A percentile compares a stretch with the other conserved stretches of the same genome.
phyloP scores from a whole-genome alignment of 1,140 invertebrate species.

The Euborellia annulipes region DNA sequence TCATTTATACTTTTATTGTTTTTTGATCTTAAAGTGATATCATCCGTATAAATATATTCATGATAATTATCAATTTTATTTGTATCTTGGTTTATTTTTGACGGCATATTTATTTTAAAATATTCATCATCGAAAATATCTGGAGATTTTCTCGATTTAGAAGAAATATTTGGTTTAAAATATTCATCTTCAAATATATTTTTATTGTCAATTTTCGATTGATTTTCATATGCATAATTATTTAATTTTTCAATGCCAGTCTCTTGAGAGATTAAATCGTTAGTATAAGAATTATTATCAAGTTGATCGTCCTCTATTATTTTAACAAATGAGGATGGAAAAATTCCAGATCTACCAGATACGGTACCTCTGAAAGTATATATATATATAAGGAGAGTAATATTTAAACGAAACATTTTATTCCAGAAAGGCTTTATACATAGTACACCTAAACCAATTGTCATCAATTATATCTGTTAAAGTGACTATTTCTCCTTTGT shows the following conservation, averaged over 20 bases:
- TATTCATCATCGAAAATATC: constrained; percentile 19
- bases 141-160: constrained; percentile 1
- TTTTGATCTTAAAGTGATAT: not conserved
- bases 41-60: not conserved
- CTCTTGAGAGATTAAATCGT: not conserved
- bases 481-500: constrained; percentile 31
- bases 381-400: too few species aligned
- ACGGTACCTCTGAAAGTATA: constrained; percentile 22
- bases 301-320: constrained; percentile 8
- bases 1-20: not conserved
- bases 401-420: too few species aligned
- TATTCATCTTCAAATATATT: not conserved
- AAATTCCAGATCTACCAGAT: constrained; percentile 21
- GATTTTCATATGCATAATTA: not conserved
- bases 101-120: constrained; percentile 18
- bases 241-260: not conserved
- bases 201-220: not conserved
- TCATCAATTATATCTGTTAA: constrained; percentile 33
- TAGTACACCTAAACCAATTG: constrained; percentile 36
- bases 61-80: not conserved
- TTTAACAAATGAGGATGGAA: constrained; percentile 26
- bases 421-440: too few species aligned
- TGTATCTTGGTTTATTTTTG: not conserved
- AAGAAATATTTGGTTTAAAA: not conserved
- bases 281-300: not conserved